These are phyloP conservation scores for Zaprionus camerounensis DNA, from an alignment of 1,140 invertebrate species.

Conservation along the genomic window DNA sequence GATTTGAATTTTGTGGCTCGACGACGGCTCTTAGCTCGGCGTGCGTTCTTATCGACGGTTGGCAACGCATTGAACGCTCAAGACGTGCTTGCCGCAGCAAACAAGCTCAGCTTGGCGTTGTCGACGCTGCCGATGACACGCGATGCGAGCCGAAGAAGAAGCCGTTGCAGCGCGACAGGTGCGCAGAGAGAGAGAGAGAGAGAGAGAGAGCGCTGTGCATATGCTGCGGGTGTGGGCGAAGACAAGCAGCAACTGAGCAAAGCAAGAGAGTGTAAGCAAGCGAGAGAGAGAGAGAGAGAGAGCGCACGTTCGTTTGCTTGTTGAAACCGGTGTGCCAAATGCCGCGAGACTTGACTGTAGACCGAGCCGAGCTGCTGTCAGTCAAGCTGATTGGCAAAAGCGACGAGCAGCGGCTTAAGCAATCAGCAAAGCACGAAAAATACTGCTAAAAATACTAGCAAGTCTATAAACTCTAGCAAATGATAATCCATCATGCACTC, in stretches of 20 bases:
- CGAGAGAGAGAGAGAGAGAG: constrained; percentile 11
- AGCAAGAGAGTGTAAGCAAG: constrained; percentile 17
- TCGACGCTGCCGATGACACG: constrained; percentile 10
- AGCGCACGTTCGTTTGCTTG: neutral
- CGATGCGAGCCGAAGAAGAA: constrained; percentile 67
- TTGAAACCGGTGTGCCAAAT: constrained; percentile 8
- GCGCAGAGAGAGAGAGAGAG: constrained; percentile 21
- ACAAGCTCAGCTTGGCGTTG: constrained; percentile 29
- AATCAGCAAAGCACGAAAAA: neutral
- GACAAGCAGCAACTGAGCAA: neutral
- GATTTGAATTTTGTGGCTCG: neutral
- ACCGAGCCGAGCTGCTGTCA: neutral
- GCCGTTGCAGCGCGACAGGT: constrained; percentile 71
- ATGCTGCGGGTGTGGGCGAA: neutral
- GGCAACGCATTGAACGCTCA: constrained; percentile 74
- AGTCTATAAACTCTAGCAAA: neutral
- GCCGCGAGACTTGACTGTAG: constrained; percentile 23
- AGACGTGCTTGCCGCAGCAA: constrained; percentile 59
- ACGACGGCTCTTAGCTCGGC: constrained; percentile 24
- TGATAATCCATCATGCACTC: neutral
- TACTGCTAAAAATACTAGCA: neutral
- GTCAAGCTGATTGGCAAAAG: constrained; percentile 10
- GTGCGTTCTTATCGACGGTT: constrained; percentile 78
- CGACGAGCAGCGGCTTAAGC: neutral
- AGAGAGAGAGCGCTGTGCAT: neutral